phyloP scores from a whole-genome alignment of 1,140 invertebrate genomes.

The Atopsyche davidsoni region DNA sequence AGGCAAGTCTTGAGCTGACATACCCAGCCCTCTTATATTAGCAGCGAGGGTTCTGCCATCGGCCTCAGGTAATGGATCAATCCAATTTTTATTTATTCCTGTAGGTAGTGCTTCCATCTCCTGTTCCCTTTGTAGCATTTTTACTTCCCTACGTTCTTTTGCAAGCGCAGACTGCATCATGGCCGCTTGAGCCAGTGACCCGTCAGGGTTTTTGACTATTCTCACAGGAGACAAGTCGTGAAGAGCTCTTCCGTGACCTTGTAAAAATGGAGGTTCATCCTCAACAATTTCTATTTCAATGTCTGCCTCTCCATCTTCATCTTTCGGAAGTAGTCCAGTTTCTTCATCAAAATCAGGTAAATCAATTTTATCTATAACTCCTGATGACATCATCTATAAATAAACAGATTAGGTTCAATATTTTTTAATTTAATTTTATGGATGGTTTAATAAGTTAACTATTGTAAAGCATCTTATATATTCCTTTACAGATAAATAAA shows the following conservation, averaged over 20 bases:
- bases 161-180: conserved; percentile 99
- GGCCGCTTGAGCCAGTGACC: conserved; percentile 93
- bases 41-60: conserved; percentile 64
- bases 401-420: conserved; percentile 18
- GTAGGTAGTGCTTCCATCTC: conserved; percentile 83
- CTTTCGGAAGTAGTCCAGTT: conserved; percentile 78
- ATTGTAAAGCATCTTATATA: background rate
- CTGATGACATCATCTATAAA: conserved; percentile 74
- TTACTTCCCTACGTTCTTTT: conserved; percentile 91
- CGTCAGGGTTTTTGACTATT: conserved; percentile 99
- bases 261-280: conserved; percentile 94
- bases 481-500: background rate
- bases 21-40: conserved; percentile 76
- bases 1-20: conserved; percentile 82
- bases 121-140: conserved; percentile 86
- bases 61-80: conserved; percentile 86
- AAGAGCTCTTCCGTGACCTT: conserved; percentile 80
- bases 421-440: background rate
- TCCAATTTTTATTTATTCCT: conserved; percentile 87
- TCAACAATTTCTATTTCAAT: conserved; percentile 99
- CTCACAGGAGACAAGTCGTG: conserved; percentile 92
- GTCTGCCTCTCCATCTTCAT: conserved; percentile 93
- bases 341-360: conserved; percentile 89
- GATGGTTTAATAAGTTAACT: background rate
- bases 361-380: conserved; percentile 79